A percentile compares a stretch with the other conserved stretches of the same genome.
Conservation (phyloP, 2,113 vertebrate genomes). For the Pituophis catenifer region DNA sequence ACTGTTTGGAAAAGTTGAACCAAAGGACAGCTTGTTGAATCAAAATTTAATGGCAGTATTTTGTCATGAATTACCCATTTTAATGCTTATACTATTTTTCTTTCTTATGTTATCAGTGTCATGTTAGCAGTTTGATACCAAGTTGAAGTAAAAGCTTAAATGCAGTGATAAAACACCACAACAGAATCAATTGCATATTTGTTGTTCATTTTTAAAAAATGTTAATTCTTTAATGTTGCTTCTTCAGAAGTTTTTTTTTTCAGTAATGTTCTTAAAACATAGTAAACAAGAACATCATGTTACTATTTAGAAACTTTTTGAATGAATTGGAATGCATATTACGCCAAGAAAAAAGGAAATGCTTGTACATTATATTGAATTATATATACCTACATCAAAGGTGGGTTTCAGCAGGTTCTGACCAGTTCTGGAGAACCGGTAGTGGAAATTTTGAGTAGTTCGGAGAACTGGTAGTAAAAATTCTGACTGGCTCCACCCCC, state of each 20-base stretch:
- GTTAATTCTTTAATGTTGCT: slow-evolving; percentile 11
- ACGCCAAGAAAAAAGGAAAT: neutral
- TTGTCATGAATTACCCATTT: slow-evolving; percentile 50
- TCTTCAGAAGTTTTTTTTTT: slow-evolving; percentile 21
- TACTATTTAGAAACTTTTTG: neutral
- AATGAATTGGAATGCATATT: neutral
- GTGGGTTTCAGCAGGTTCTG: too few relatives aligned
- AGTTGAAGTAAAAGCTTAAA: neutral
- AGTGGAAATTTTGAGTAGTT: too few relatives aligned
- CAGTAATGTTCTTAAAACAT: slow-evolving; percentile 3
- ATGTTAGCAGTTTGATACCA: slow-evolving; percentile 27
- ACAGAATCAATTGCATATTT: neutral
- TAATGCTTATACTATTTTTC: neutral
- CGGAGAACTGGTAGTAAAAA: too few relatives aligned
- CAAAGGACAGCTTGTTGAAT: slow-evolving; percentile 55
- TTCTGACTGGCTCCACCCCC: too few relatives aligned
- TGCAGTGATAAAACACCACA: neutral
- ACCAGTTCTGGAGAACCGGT: too few relatives aligned
- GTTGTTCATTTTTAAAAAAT: neutral
- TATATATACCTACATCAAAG: neutral
- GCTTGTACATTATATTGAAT: neutral
- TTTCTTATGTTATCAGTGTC: neutral
- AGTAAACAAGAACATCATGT: neutral
- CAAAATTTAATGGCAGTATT: slow-evolving; percentile 42
- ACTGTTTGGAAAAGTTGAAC: slow-evolving; percentile 64